Evolutionary conservation across 2,888 invertebrate genomes (phyloP), one percentile per base, ranked within the genome.

Genomic region (Agrotis exclamationis): DNA sequence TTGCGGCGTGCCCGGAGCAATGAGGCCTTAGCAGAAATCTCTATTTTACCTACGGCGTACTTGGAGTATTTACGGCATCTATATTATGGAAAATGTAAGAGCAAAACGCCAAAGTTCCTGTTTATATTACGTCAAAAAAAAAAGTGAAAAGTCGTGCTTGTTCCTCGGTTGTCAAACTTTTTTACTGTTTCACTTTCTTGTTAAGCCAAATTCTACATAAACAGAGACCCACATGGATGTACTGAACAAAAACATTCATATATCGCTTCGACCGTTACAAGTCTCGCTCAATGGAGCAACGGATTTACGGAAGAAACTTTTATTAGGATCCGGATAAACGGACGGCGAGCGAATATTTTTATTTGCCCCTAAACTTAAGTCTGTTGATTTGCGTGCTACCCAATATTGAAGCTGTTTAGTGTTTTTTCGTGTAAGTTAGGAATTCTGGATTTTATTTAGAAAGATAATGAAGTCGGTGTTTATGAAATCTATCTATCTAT

Each of bases 271-370:
- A 62, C 59, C 63, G 56, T 75, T 66, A 70, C 64, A 76, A 65
- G 82, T 77, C 70, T 58, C 75, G 86, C 83, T 83, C 90, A 90
- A 90, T 90, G 86, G 84, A 77, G 76, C 86, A 88, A 79, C 69
- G 86, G 89, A 88, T 88, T 90, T 86, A 84, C 72, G 83, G 70
- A 85, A 87, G 84, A 84, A 88, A 89, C 85, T 92, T 91, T 89
- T 90, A 89, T 90, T 88, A 80, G 83, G 82, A 86, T 62, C 76
- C 64, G 59, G 78, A 82, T 88, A 87, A 88, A 88, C 84, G 85
- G 85, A 80, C 76, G 80, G 82, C 69, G 68, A 63, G 70, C 74
- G 69, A 82, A 86, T 82, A 82, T 83, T 80, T 84, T 80, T 80
- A 74, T 82, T 73, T 70, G 51, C 5, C 70, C 18, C 65, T 60